phyloP scores from a whole-genome alignment of 2,797 vertebrate genomes.

The Falco rusticolus region DNA sequence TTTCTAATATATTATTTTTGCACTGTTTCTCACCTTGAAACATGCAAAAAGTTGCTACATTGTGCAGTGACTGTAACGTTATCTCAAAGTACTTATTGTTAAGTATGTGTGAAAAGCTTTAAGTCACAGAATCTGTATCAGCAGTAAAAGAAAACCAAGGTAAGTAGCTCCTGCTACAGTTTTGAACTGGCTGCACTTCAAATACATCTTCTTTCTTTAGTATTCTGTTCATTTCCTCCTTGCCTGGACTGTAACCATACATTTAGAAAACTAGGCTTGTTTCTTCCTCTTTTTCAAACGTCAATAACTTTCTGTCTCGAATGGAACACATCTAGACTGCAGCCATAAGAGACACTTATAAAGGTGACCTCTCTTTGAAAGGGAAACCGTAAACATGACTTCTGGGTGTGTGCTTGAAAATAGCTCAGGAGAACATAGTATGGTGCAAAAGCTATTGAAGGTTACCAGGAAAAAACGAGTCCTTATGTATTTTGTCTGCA shows the following conservation, averaged over 20 bases:
- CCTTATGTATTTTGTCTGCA: constrained; percentile 4
- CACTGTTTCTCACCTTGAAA: neutral
- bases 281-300: neutral
- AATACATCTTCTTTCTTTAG: neutral
- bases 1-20: neutral
- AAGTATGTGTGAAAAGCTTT: neutral
- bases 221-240: neutral
- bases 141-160: neutral
- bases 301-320: neutral
- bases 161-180: neutral
- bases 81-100: neutral
- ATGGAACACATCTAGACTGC: neutral
- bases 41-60: neutral
- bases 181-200: neutral
- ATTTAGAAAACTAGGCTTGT: neutral
- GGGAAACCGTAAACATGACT: neutral
- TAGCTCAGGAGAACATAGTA: neutral
- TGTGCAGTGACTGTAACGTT: neutral
- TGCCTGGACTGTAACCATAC: neutral
- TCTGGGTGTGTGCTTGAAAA: neutral
- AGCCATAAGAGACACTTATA: neutral
- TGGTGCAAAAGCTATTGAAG: neutral
- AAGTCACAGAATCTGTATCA: neutral
- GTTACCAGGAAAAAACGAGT: constrained; percentile 28
- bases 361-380: neutral